Percentiles rank a stretch among this genome's conserved stretches.
phyloP scores from a whole-genome alignment of 2,113 vertebrate species.

The Rhineura floridana region DNA sequence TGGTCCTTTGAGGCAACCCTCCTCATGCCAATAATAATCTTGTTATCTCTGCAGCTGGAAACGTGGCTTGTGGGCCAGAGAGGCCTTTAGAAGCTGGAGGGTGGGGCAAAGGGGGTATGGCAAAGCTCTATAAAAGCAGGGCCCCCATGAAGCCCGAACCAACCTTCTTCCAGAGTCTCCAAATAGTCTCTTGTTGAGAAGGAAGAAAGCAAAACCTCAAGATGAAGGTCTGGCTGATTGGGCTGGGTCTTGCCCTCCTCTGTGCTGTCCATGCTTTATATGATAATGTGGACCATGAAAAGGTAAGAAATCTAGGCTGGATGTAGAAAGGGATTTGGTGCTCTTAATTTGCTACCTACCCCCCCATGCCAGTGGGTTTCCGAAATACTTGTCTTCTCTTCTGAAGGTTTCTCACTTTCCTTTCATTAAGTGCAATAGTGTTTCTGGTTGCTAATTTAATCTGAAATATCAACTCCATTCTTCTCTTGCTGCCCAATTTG shows the following conservation, averaged over 20 bases:
- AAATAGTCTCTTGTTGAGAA: neutral
- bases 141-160: neutral
- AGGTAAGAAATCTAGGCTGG: neutral
- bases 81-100: neutral
- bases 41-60: neutral
- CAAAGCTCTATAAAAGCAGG: neutral
- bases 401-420: neutral
- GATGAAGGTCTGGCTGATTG: neutral
- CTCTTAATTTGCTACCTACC: too few relatives aligned
- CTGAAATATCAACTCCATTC: neutral
- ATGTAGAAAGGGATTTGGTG: too few relatives aligned
- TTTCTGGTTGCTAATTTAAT: too few relatives aligned
- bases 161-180: neutral
- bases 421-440: neutral
- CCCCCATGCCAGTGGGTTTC: neutral
- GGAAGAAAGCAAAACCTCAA: neutral
- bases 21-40: neutral
- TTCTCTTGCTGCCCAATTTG: neutral
- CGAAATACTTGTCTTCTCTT: neutral
- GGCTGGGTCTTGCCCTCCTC: neutral
- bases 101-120: neutral
- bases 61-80: neutral
- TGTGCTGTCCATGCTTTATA: neutral
- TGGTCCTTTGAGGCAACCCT: too few relatives aligned
- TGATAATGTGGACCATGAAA: fast-evolving